These are phyloP conservation scores for Drosophila guanche DNA, from an alignment of 1,140 invertebrate species.

Conservation along the genomic window DNA sequence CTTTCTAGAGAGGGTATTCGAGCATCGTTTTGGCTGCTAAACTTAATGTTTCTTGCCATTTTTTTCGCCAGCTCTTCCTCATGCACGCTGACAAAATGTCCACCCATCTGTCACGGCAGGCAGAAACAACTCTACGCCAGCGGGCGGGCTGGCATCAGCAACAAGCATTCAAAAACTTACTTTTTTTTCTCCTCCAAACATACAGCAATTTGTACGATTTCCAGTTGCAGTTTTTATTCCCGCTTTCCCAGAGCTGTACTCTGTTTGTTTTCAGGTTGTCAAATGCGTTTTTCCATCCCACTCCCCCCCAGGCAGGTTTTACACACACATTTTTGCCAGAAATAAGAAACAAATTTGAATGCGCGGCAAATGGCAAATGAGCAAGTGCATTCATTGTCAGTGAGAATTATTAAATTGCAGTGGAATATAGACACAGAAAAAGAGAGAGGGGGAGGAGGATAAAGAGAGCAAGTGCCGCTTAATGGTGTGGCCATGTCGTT, in stretches of 20 bases:
- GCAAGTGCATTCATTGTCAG: conserved; percentile 54
- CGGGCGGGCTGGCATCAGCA: conserved; percentile 56
- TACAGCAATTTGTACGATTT: conserved; percentile 66
- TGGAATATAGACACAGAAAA: not conserved
- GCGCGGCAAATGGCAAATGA: conserved; percentile 57
- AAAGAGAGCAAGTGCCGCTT: conserved; percentile 40
- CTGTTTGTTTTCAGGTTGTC: conserved; percentile 25
- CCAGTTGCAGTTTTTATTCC: conserved; percentile 37
- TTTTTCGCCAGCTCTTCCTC: conserved; percentile 6
- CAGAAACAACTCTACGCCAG: conserved; percentile 56
- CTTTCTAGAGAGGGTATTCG: conserved; percentile 15
- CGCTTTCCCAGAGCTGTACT: not conserved
- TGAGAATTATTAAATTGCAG: conserved; percentile 61
- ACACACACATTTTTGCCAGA: conserved; percentile 42
- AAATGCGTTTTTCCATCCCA: conserved; percentile 26
- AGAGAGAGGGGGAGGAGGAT: not conserved
- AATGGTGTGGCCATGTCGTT: conserved; percentile 60
- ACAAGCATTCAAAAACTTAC: conserved; percentile 54
- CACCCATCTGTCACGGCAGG: conserved; percentile 72
- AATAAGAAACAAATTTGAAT: conserved; percentile 62
- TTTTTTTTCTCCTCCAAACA: conserved; percentile 38
- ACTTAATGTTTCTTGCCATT: not conserved
- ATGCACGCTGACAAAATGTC: conserved; percentile 69
- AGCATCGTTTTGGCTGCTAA: conserved; percentile 1
- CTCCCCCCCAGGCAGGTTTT: conserved; percentile 16